These are phyloP conservation scores for Abramis brama DNA, from an alignment of 2,113 vertebrate genomes.

Conservation along the genomic window DNA sequence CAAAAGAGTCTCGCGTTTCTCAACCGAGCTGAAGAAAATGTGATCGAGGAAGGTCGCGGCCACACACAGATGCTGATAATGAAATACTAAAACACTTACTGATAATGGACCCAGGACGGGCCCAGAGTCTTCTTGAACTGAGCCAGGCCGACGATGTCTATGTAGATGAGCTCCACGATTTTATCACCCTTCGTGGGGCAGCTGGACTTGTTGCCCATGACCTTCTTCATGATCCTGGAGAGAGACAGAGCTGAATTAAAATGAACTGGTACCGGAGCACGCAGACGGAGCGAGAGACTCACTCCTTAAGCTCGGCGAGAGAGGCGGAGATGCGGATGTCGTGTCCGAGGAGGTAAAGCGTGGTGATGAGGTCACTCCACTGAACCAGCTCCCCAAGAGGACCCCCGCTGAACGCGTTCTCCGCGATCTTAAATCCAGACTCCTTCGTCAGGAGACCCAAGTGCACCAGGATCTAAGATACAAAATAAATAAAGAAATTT, in stretches of 20 bases:
- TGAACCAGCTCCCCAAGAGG: constrained; percentile 97
- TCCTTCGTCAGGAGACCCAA: constrained; percentile 97
- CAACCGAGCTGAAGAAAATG: not conserved
- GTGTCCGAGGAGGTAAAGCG: constrained; percentile 96
- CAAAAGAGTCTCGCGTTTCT: not conserved
- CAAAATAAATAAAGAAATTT: too few relatives aligned
- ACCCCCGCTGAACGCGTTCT: constrained; percentile 97
- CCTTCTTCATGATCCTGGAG: constrained; percentile 95
- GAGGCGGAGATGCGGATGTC: constrained; percentile 96
- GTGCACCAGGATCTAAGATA: constrained; percentile 90
- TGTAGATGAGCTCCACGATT: constrained; percentile 98
- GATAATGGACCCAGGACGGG: constrained; percentile 98
- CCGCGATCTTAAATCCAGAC: constrained; percentile 99
- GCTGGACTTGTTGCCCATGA: constrained; percentile 97
- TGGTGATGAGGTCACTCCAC: constrained; percentile 99
- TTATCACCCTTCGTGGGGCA: constrained; percentile 96
- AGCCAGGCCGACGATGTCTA: constrained; percentile 96
- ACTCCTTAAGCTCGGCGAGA: constrained; percentile 98
- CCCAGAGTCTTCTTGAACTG: constrained; percentile 99
- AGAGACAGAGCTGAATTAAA: constrained; percentile 31
- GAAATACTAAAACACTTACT: constrained; percentile 80
- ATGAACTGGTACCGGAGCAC: not conserved
- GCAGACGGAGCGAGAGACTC: constrained; percentile 64
- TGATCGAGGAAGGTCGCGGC: not conserved
- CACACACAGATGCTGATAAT: not conserved